Evolutionary conservation across 2,888 invertebrate species (phyloP), one percentile per base, ranked within the genome.

Genomic region (Sphaerophoria taeniata): DNA sequence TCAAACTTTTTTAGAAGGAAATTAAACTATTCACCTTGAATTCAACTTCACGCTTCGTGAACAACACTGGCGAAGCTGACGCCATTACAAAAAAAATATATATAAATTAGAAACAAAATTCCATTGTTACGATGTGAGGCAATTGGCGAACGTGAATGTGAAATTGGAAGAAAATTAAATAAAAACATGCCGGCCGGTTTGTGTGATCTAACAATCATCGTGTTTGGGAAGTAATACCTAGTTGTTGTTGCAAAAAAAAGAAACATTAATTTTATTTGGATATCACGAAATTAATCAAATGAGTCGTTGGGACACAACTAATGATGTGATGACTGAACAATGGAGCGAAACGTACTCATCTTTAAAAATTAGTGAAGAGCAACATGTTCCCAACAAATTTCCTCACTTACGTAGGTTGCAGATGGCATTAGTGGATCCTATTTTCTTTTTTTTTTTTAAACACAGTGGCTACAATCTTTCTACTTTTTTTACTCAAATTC

Each of bases 11-110:
- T 43, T 43, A 43, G 43, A 2, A 55, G 72, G 75, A 77, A 81
- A 77, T 81, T 77, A 81, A 85, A 70, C 58, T 34, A 65, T 85
- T 85, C 85, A 85, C 85, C 85, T 85, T 85, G 85, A 81, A 85
- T 81, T 67, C 73, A 63, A 81, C 81, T 85, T 85, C 85, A 81
- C 81, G 85, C 81, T 81, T 77, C 63, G 51, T 73, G 81, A 81
- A 58, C 85, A 65, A 34, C 49, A 63, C 63, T 63, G 47, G 77
- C 73, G 39, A 39, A 2, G 43, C 43, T 73, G 73, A 76, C 65
- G 60, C 65, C 67, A 80, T 75, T 75, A 53, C 36, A 49, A 67
- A 9, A 11, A 34, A 36, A 45, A 4, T 11, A n/a, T n/a, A 45
- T 31, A 16, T 7, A 6, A 70, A 58, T 7, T 55, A 70, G 60